Base-by-base conservation (phyloP, 2,797 vertebrate species). In the Neomorphus geoffroyi region DNA sequence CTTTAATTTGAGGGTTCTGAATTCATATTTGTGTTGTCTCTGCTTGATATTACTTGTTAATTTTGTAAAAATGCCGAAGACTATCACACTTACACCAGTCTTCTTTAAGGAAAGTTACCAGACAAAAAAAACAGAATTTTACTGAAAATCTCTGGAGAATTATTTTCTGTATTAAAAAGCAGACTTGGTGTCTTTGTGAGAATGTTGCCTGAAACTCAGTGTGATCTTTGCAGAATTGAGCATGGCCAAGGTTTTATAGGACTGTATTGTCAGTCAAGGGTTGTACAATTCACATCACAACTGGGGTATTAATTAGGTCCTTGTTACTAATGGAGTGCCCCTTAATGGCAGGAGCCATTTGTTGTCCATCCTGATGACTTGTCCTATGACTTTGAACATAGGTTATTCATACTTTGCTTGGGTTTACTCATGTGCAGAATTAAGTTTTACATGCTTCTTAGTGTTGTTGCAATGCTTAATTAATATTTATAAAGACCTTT, bases 371-470 rank as follows among this genome's bases (percentile, higher is more conserved):
- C 19, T 88, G 62, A 77, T 93, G 80, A 92, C 73, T 84, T 64
- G 13, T 71, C 67, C 53, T 88, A 0, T 84, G 85, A 81, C 88
- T 92, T 95, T 94, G 81, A 96, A 91, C 75, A 5, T 71, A 51
- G 48, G 70, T 75, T 91, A 91, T 45, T 96, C 92, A 84, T 90
- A 92, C 90, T 77, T 75, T 88, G 94, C 85, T 93, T 92, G 94
- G 94, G 82, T 93, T 96, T 97, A 94, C 90, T 96, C 95, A 96
- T 84, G 74, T 87, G 62, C 45, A 56, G 86, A 90, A 85, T 94
- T 93, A 93, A 88, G 87, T 95, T 96, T 94, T 93, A 88, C 53
- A 28, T 93, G 77, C 71, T 85, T 41, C 70, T 75, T 73, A 73
- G 73, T 41, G 82, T 81, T 94, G 92, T 50, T 94, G 92, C 78